Evolutionary conservation across 2,797 vertebrate genomes (phyloP).

Genomic region (Enteromius viviparus): DNA sequence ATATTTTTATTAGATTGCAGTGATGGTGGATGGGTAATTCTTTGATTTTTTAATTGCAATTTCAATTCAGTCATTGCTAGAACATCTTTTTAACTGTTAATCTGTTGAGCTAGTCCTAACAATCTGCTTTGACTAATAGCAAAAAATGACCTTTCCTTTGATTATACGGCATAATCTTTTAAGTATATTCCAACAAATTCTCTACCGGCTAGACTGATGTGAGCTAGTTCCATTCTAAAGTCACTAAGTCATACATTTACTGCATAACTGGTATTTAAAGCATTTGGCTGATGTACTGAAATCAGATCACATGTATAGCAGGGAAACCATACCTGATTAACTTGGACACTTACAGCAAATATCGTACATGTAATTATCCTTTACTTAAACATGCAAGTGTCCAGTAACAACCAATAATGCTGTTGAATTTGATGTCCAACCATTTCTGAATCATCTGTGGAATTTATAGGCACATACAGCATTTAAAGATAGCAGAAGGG

Average conservation of each 20-base stretch:
- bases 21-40: neutral
- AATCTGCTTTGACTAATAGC: neutral
- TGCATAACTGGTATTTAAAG: neutral
- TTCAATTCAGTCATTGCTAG: neutral
- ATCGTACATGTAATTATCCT: neutral
- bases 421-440: neutral
- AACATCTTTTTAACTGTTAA: neutral
- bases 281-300: neutral
- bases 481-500: neutral
- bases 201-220: neutral
- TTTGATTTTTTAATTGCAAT: neutral
- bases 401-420: neutral
- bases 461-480: neutral
- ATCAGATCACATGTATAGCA: neutral
- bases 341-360: neutral
- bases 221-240: neutral
- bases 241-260: neutral
- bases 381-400: constrained; percentile 3
- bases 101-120: neutral
- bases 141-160: neutral
- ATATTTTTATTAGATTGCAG: neutral
- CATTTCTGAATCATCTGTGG: neutral
- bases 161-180: neutral
- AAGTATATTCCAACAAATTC: neutral
- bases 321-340: neutral